phyloP scores from a whole-genome alignment of 2,113 vertebrate species.

The Hippotragus niger region DNA sequence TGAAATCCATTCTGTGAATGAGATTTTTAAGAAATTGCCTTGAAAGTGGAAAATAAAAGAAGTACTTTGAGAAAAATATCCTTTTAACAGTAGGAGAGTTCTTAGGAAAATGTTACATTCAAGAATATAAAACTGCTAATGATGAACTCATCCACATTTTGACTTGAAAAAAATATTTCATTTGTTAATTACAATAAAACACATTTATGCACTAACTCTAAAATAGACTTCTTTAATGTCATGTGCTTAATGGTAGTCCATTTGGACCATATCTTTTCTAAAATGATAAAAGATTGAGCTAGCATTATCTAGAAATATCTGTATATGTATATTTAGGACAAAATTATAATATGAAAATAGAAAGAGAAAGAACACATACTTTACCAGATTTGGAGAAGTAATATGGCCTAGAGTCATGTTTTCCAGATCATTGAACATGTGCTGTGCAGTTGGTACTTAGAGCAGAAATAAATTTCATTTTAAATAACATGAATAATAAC shows the following conservation, averaged over 20 bases:
- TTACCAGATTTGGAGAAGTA: neutral
- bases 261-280: neutral
- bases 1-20: neutral
- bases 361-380: neutral
- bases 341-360: neutral
- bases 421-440: neutral
- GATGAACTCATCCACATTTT: neutral
- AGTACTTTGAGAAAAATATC: neutral
- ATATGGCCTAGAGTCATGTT: neutral
- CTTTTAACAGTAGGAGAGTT: neutral
- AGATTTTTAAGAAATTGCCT: neutral
- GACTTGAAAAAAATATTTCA: neutral
- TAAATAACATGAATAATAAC: neutral
- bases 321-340: neutral
- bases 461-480: neutral
- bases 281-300: neutral
- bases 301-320: neutral
- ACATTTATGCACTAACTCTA: neutral
- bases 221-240: neutral
- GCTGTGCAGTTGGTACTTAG: neutral
- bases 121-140: neutral
- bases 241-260: neutral
- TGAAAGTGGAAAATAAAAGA: neutral
- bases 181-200: neutral
- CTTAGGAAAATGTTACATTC: neutral